Conservation (phyloP, 2,888 invertebrate genomes). For the Eupithecia exiguata region DNA sequence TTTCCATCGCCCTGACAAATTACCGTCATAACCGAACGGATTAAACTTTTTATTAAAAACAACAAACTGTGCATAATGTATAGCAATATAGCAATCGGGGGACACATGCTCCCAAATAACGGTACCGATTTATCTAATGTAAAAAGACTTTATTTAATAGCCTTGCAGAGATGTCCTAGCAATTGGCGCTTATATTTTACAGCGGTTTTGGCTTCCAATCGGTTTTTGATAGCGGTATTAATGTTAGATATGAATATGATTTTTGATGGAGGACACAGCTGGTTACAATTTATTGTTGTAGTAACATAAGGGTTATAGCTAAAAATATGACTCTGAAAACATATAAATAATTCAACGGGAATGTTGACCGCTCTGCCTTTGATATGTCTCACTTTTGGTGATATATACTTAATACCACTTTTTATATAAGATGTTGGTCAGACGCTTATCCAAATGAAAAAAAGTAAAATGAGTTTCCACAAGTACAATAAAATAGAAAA, state of each 20-base stretch:
- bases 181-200: conserved; percentile 78
- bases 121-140: conserved; percentile 82
- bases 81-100: conserved; percentile 82
- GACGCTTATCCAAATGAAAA: not conserved
- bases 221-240: conserved; percentile 77
- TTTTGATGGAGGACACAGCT: conserved; percentile 74
- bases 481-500: not conserved
- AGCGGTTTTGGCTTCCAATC: conserved; percentile 70
- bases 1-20: conserved; percentile 82
- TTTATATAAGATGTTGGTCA: not conserved
- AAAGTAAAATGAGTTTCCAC: not conserved
- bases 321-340: conserved; percentile 9
- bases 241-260: conserved; percentile 73
- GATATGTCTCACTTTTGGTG: not conserved
- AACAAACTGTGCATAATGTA: conserved; percentile 83
- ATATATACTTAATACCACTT: no score
- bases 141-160: conserved; percentile 83
- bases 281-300: conserved; percentile 71
- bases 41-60: conserved; percentile 84
- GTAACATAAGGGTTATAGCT: conserved; percentile 37
- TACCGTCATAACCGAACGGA: conserved; percentile 82
- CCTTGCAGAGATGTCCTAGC: conserved; percentile 78
- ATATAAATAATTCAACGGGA: not conserved
- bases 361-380: not conserved
- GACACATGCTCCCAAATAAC: conserved; percentile 83